Evolutionary conservation across 1,140 invertebrate genomes (phyloP).

Genomic region (Idris sp.): DNA sequence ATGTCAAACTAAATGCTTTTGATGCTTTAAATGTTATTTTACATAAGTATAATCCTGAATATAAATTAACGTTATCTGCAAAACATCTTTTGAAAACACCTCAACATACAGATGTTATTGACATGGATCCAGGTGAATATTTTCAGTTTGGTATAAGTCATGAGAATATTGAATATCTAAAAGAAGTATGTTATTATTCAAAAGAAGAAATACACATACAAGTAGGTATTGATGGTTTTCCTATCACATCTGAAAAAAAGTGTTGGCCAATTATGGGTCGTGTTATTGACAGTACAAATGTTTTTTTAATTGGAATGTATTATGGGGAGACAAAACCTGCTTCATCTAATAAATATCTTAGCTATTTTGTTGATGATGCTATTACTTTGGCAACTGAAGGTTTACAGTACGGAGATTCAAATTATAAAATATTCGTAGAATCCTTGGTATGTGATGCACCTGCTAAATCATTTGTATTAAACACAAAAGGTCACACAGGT

Average conservation of each 20-base stretch:
- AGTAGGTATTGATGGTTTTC: constrained; percentile 15
- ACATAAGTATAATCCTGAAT: background rate
- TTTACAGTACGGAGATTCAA: background rate
- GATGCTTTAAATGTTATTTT: constrained; percentile 1
- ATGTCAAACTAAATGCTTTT: constrained; percentile 1
- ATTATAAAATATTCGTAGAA: background rate
- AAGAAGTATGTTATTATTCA: background rate
- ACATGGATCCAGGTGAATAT: constrained; percentile 7
- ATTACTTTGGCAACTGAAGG: background rate
- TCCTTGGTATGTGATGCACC: constrained; percentile 9
- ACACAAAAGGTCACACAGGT: constrained; percentile 44
- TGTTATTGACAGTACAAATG: background rate
- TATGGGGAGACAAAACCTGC: constrained; percentile 7
- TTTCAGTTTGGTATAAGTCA: background rate
- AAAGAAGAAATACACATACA: background rate
- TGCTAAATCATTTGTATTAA: constrained; percentile 49
- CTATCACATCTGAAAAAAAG: constrained; percentile 15
- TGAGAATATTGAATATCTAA: background rate
- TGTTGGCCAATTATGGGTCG: constrained; percentile 19
- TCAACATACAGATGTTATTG: constrained; percentile 1
- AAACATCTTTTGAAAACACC: constrained; percentile 10
- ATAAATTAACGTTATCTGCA: constrained; percentile 2
- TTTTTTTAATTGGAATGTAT: too few species aligned
- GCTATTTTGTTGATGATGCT: constrained; percentile 3
- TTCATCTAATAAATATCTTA: constrained; percentile 9